phyloP scores from a whole-genome alignment of 2,113 vertebrate genomes.

The Cryptotis parvus region DNA sequence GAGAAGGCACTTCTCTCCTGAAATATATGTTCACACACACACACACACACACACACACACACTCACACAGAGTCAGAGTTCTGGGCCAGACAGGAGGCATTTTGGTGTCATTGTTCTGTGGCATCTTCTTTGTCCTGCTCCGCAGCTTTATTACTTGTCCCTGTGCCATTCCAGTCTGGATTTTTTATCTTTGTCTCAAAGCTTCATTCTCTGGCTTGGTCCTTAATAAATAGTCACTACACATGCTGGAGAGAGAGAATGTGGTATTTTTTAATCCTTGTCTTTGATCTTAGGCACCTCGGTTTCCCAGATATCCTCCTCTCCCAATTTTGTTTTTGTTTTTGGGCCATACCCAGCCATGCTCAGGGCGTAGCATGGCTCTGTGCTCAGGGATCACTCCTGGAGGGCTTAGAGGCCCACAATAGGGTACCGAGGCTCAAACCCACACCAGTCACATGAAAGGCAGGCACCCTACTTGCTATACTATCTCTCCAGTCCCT shows the following conservation, averaged over 20 bases:
- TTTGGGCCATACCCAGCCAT: too few relatives aligned
- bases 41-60: not conserved
- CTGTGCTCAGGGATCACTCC: too few relatives aligned
- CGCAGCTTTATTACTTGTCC: not conserved
- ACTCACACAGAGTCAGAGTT: not conserved
- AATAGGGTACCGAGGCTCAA: too few relatives aligned
- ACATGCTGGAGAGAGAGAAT: not conserved
- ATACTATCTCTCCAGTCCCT: too few relatives aligned
- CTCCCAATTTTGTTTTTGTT: not conserved
- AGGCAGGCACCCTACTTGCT: too few relatives aligned
- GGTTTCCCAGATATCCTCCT: not conserved
- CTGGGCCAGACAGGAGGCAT: not conserved
- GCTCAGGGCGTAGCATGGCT: too few relatives aligned
- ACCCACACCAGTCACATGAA: too few relatives aligned
- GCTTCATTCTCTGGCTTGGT: not conserved
- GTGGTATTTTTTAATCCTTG: not conserved
- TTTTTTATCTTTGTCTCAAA: not conserved
- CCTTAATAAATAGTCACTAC: not conserved
- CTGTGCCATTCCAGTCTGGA: not conserved
- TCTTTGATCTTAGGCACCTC: conserved; percentile 3
- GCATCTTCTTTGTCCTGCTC: not conserved
- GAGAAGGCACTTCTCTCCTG: not conserved
- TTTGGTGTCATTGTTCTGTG: too few relatives aligned
- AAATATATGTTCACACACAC: not conserved
- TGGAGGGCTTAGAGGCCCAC: too few relatives aligned